These are phyloP conservation scores for Bubo bubo DNA, from an alignment of 2,113 vertebrate genomes.

Conservation along the genomic window DNA sequence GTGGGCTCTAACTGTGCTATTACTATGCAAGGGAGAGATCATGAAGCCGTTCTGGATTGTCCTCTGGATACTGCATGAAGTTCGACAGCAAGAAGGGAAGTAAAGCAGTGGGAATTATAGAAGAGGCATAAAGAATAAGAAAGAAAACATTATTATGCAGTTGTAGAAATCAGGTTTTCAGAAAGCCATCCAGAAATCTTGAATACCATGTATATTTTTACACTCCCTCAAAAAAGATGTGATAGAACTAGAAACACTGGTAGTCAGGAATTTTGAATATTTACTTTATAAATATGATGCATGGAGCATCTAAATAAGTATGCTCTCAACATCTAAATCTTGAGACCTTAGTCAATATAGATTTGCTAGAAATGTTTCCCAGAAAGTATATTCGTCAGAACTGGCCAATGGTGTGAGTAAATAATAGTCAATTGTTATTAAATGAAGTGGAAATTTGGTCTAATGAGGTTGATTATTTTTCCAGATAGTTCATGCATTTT, in stretches of 20 bases:
- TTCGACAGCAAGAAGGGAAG: background rate
- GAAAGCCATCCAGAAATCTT: background rate
- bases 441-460: background rate
- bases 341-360: background rate
- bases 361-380: background rate
- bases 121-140: background rate
- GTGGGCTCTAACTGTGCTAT: background rate
- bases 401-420: background rate
- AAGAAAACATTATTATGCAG: background rate
- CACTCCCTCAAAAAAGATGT: background rate
- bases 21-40: background rate
- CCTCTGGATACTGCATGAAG: background rate
- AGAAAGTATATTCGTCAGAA: background rate
- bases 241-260: background rate
- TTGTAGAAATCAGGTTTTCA: background rate
- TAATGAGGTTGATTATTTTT: accelerated
- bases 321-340: background rate
- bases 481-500: background rate
- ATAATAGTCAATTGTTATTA: background rate
- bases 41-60: background rate
- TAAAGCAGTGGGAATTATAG: background rate
- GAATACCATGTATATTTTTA: accelerated
- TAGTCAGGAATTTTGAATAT: background rate
- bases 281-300: background rate
- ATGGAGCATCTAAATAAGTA: background rate